Evolutionary conservation across 37 sponge, comb jelly and placozoan species (phyloP).

Genomic region (Diacarnus erythraeanus): DNA sequence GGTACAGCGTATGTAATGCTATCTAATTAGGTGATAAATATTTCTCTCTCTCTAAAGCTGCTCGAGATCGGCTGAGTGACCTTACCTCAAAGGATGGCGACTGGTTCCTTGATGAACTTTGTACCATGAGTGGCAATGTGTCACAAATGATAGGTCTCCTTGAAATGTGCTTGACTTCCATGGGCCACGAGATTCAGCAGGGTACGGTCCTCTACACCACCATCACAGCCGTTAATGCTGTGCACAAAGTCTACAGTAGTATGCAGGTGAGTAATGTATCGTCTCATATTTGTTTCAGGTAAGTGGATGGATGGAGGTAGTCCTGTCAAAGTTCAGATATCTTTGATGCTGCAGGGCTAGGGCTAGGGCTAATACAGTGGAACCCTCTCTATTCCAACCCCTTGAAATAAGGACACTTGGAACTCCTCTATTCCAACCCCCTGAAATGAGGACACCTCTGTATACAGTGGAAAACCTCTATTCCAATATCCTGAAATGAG

Average conservation of each 20-base stretch:
- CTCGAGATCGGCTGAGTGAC: constrained; percentile 75
- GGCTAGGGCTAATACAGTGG: no score
- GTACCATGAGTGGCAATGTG: constrained; percentile 93
- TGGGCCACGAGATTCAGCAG: constrained; percentile 28
- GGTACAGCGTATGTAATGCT: no score
- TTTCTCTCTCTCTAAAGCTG: constrained; percentile 32
- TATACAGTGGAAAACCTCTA: no score
- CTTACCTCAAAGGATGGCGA: constrained; percentile 89
- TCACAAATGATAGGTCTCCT: constrained; percentile 71
- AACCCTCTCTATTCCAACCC: no score
- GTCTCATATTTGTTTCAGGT: no score
- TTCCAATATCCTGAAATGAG: no score
- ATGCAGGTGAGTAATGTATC: constrained; percentile 72
- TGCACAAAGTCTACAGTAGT: constrained; percentile 60
- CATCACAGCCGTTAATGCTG: constrained; percentile 43
- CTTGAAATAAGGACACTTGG: no score
- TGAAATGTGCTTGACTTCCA: constrained; percentile 55
- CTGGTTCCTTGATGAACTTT: constrained; percentile 98
- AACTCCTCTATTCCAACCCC: no score
- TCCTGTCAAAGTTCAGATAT: no score
- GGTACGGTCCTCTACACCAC: constrained; percentile 35
- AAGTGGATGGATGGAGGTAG: background rate
- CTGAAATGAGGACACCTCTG: no score
- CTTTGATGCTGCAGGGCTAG: no score
- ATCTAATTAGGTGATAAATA: background rate